Evolutionary conservation across 2,113 vertebrate genomes (phyloP), one percentile per base, ranked within the genome.

Genomic region (Noctilio leporinus): DNA sequence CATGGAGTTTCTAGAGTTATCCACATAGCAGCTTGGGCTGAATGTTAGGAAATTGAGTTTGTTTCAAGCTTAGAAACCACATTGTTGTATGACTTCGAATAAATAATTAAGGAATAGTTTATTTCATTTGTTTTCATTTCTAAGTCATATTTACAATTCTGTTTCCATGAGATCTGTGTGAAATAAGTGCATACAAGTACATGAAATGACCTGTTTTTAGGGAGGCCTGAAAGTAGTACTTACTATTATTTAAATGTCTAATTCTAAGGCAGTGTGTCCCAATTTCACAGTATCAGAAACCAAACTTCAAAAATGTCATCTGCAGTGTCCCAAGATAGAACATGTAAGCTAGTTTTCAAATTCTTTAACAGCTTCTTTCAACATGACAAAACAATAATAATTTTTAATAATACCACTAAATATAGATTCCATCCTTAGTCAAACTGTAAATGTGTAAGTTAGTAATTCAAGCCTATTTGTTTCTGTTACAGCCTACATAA

Each of bases 1-100:
- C 70, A 95, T 77, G 35, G n/a, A 89, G 65, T 97, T 94, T 96
- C 89, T 89, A 65, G 69, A 91, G 83, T 47, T 67, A 89, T 80
- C 40, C 72, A 55, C 33, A 49, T 10, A 89, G 65, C 57, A 86
- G 20, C 16, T 93, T 86, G 62, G n/a, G 40, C 59, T 33, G 30
- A 43, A 67, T 84, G 69, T 80, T 70, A 93, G 45, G 80, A 95
- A 96, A 94, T 4, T 14, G 26, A 72, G 55, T 93, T 94, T 91
- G 35, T 95, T 96, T 95, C 75, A 91, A 53, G 20, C 40, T 70
- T 28, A 80, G 65, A 89, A 92, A 94, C 35, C 51, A 94, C 73
- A 95, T 51, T 86, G 10, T 94, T 82, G 47, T 40, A 20, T 96
- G 86, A 93, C 45, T 78, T 93, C 94, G 73, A 94, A 35, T 57